These are phyloP conservation scores for Streptopelia turtur DNA, from an alignment of 2,797 vertebrate species.

Conservation along the genomic window DNA sequence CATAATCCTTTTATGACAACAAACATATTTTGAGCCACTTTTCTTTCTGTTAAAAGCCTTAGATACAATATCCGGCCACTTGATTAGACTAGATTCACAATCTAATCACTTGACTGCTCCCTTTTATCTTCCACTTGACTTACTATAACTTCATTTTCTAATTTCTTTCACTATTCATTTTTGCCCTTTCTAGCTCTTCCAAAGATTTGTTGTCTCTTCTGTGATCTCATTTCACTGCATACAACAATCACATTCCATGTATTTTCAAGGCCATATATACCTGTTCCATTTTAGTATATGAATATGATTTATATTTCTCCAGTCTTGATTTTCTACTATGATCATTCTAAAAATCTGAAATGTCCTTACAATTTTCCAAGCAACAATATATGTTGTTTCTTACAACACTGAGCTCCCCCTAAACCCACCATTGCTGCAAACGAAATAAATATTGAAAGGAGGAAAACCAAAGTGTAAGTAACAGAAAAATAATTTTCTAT, in stretches of 20 bases:
- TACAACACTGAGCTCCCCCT: background rate
- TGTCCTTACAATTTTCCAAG: background rate
- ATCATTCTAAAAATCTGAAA: background rate
- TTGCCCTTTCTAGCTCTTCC: background rate
- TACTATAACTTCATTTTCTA: background rate
- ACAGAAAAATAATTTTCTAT: background rate
- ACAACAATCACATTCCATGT: background rate
- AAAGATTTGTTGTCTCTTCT: background rate
- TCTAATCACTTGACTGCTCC: background rate
- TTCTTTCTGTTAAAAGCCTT: background rate
- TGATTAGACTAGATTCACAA: background rate
- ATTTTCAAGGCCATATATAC: background rate
- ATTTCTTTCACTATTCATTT: background rate
- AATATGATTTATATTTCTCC: background rate
- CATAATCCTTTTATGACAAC: background rate
- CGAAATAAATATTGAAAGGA: background rate
- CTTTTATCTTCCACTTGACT: background rate
- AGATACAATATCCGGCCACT: background rate
- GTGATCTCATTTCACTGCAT: background rate
- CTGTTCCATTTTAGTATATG: background rate
- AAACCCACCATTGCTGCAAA: background rate
- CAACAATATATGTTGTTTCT: background rate
- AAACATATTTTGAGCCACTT: background rate
- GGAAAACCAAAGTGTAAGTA: background rate
- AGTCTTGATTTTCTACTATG: background rate